Percentiles rank a stretch among this genome's conserved stretches.
phyloP scores from a whole-genome alignment of 2,888 invertebrate species.

The Eulithis prunata region DNA sequence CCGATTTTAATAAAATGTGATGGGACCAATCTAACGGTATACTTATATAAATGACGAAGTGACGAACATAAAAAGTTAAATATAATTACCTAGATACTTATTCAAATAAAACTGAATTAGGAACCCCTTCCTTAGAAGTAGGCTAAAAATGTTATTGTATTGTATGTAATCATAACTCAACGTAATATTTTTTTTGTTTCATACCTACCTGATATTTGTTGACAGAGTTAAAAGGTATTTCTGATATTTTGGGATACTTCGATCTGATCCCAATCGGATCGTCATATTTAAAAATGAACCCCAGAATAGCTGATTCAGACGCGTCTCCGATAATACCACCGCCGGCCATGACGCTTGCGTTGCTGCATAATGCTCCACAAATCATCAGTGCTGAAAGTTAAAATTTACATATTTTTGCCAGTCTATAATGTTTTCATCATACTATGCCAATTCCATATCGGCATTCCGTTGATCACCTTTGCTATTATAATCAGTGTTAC shows the following conservation, averaged over 20 bases:
- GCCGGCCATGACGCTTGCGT: conserved; percentile 95
- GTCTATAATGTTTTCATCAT: neutral
- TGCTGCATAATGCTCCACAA: conserved; percentile 97
- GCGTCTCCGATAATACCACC: conserved; percentile 94
- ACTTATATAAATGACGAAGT: too few species aligned
- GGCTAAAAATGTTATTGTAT: too few species aligned
- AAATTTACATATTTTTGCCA: neutral
- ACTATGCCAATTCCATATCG: neutral
- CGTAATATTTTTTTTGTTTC: neutral
- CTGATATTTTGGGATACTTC: conserved; percentile 93
- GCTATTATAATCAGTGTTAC: neutral
- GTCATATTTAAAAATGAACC: conserved; percentile 86
- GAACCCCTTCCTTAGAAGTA: too few species aligned
- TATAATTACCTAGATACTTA: too few species aligned
- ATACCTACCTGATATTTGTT: conserved; percentile 91
- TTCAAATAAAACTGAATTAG: too few species aligned
- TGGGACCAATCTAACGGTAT: too few species aligned
- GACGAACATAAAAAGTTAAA: too few species aligned
- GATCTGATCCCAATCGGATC: conserved; percentile 90
- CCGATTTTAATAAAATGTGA: too few species aligned
- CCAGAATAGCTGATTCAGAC: conserved; percentile 95
- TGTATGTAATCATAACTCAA: too few species aligned
- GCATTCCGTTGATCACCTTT: neutral
- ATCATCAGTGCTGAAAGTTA: conserved; percentile 88
- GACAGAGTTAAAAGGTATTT: conserved; percentile 96